phyloP scores from a whole-genome alignment of 2,797 vertebrate species.

The Xiphophorus birchmanni region DNA sequence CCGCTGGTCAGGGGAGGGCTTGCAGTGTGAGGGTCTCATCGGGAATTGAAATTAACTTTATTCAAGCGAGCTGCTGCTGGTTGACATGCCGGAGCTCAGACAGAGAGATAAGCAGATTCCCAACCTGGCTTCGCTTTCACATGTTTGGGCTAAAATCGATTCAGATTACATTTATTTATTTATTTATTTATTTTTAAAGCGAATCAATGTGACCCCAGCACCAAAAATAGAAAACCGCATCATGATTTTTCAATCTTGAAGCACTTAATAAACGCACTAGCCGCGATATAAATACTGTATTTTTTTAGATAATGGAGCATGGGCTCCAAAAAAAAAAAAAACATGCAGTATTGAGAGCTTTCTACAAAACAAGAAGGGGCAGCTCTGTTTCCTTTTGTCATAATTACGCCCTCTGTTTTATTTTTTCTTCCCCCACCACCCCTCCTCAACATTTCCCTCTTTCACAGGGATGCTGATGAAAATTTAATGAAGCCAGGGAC shows the following conservation, averaged over 20 bases:
- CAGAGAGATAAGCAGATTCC: constrained; percentile 64
- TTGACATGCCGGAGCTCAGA: constrained; percentile 80
- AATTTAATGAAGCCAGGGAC: constrained; percentile 99
- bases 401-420: constrained; percentile 87
- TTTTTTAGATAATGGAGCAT: constrained; percentile 13
- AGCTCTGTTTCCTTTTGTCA: constrained; percentile 84
- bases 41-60: constrained; percentile 97
- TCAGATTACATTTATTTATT: constrained; percentile 65
- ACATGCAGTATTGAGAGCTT: constrained; percentile 55
- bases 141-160: constrained; percentile 85
- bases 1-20: constrained; percentile 92
- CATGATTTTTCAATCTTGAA: constrained; percentile 15
- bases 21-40: constrained; percentile 86
- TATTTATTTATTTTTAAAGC: constrained; percentile 61
- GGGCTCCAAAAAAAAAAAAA: constrained; percentile 21
- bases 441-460: constrained; percentile 80
- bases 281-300: background rate
- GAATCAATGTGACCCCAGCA: constrained; percentile 62
- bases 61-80: constrained; percentile 83
- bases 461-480: constrained; percentile 97
- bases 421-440: constrained; percentile 75
- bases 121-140: constrained; percentile 81
- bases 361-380: constrained; percentile 73
- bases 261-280: background rate
- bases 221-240: constrained; percentile 24